Conservation (phyloP, 2,888 invertebrate genomes). For the Eristalis pertinax region DNA sequence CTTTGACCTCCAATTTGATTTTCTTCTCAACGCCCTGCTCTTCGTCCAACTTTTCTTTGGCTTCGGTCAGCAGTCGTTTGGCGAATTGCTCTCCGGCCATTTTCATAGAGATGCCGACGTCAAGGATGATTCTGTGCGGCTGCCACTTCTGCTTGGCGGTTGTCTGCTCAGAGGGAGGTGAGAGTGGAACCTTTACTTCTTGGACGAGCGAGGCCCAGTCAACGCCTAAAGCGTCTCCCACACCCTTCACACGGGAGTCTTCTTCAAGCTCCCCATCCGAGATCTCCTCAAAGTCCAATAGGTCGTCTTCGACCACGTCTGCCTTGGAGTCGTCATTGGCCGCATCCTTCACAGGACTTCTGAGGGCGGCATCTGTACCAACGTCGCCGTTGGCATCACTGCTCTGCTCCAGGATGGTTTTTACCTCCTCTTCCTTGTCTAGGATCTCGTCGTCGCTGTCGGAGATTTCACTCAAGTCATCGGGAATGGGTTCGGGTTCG, state of each 20-base stretch:
- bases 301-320: constrained; percentile 77
- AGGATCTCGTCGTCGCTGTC: constrained; percentile 94
- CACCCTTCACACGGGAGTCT: constrained; percentile 87
- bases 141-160: constrained; percentile 90
- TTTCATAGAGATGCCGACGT: constrained; percentile 90
- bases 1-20: constrained; percentile 49
- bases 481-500: constrained; percentile 74
- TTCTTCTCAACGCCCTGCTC: constrained; percentile 71
- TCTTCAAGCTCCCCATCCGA: constrained; percentile 95
- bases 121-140: constrained; percentile 89
- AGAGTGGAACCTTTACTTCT: constrained; percentile 84
- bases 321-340: constrained; percentile 62
- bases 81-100: constrained; percentile 88
- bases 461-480: constrained; percentile 91
- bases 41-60: constrained; percentile 77
- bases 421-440: constrained; percentile 86
- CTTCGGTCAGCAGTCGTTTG: constrained; percentile 80
- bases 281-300: constrained; percentile 93
- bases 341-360: constrained; percentile 71
- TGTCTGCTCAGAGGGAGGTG: constrained; percentile 77
- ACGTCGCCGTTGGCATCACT: constrained; percentile 16
- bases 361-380: not conserved
- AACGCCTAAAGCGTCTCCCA: constrained; percentile 96
- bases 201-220: constrained; percentile 96
- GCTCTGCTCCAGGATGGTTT: constrained; percentile 50